These are phyloP conservation scores for Aphrophora alni DNA, from an alignment of 2,888 invertebrate genomes.

Conservation along the genomic window DNA sequence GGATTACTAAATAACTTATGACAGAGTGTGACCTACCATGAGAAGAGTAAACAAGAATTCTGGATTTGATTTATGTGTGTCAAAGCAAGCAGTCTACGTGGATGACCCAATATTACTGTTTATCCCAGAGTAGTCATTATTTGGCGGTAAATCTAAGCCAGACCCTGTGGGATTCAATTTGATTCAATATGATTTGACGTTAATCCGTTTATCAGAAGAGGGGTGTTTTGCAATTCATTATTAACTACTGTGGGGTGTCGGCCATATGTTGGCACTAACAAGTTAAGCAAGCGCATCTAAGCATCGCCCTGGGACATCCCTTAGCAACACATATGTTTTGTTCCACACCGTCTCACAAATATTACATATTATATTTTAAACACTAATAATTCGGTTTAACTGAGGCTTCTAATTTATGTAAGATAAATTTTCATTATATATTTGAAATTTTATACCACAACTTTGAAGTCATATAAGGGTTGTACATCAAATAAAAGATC, in stretches of 20 bases:
- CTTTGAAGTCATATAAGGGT: too few relatives aligned
- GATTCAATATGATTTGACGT: slow-evolving; percentile 38
- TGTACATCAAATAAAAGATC: too few relatives aligned
- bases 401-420: too few relatives aligned
- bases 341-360: too few relatives aligned
- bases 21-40: neutral
- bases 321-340: too few relatives aligned
- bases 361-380: too few relatives aligned
- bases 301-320: neutral
- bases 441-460: too few relatives aligned
- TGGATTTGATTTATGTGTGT: neutral
- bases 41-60: neutral
- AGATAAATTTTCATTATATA: too few relatives aligned
- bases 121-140: neutral
- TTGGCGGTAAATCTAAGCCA: neutral
- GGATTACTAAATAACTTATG: too few relatives aligned
- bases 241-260: neutral
- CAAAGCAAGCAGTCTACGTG: neutral
- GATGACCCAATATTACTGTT: neutral
- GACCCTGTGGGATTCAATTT: neutral
- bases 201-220: slow-evolving; percentile 39
- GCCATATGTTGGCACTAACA: neutral
- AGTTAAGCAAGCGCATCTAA: neutral
- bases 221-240: slow-evolving; percentile 3
- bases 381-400: too few relatives aligned